Conservation (phyloP, 2,797 vertebrate genomes). For the Microctenopoma lineatum region DNA sequence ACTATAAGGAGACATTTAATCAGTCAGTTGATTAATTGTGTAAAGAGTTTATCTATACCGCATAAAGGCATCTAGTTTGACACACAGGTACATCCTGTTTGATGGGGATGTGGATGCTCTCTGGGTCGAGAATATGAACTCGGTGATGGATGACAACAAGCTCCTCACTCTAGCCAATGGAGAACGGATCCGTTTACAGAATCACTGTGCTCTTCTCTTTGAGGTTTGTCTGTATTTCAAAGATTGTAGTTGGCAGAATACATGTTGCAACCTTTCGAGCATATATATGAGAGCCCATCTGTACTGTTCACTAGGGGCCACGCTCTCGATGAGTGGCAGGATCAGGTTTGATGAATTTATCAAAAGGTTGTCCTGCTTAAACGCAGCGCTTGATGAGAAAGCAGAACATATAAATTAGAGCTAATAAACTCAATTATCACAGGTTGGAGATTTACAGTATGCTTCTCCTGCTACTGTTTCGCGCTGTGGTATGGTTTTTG, state of each 20-base stretch:
- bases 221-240: constrained; percentile 82
- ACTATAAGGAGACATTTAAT: neutral
- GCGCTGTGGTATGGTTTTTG: constrained; percentile 97
- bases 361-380: too few species aligned
- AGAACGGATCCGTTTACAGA: constrained; percentile 93
- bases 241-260: constrained; percentile 6
- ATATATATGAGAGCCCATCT: neutral
- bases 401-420: too few species aligned
- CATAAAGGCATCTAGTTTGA: constrained; percentile 10
- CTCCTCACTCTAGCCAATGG: constrained; percentile 95
- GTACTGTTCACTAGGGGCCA: too few species aligned
- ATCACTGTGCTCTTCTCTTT: constrained; percentile 93
- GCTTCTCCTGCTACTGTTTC: constrained; percentile 97
- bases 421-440: constrained; percentile 7
- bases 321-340: too few species aligned
- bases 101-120: constrained; percentile 98
- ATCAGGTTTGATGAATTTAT: too few species aligned
- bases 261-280: neutral
- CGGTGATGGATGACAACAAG: constrained; percentile 99
- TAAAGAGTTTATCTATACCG: neutral
- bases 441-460: constrained; percentile 97
- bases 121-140: constrained; percentile 99
- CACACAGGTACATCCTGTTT: constrained; percentile 93
- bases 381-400: too few species aligned
- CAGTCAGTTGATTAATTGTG: neutral